A percentile compares a stretch with the other conserved stretches of the same genome.
Conservation (phyloP, 1,140 invertebrate genomes). For the Dryas iulia region DNA sequence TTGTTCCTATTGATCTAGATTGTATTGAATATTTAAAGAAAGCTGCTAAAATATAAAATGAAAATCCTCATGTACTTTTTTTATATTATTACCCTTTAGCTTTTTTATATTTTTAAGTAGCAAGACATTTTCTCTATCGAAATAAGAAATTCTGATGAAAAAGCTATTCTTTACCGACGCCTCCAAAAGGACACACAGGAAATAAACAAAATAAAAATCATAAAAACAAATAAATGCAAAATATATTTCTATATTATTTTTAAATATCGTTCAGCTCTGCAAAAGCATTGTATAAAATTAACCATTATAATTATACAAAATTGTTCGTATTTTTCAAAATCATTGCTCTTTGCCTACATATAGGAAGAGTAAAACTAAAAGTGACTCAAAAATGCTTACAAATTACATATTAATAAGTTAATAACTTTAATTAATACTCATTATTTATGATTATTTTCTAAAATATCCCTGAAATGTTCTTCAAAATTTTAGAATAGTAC, state of each 20-base stretch:
- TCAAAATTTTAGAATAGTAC: constrained; percentile 51
- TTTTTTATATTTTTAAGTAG: too few relatives aligned
- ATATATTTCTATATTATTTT: constrained; percentile 25
- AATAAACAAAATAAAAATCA: constrained; percentile 10
- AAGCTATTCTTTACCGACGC: too few relatives aligned
- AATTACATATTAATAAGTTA: background rate
- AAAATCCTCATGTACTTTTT: too few relatives aligned
- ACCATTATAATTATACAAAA: background rate
- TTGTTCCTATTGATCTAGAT: too few relatives aligned
- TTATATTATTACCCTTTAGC: too few relatives aligned
- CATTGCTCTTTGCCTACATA: background rate
- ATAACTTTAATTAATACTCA: background rate
- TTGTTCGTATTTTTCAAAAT: background rate
- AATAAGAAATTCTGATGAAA: too few relatives aligned
- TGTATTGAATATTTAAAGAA: too few relatives aligned
- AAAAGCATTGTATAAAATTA: background rate
- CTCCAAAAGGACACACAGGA: background rate
- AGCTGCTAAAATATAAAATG: too few relatives aligned
- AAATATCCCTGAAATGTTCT: background rate
- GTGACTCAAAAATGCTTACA: background rate
- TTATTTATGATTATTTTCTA: background rate
- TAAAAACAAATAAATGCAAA: constrained; percentile 19
- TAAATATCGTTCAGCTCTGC: background rate
- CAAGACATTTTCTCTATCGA: too few relatives aligned
- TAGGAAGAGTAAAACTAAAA: background rate